A percentile compares a stretch with the other conserved stretches of the same genome.
phyloP scores from a whole-genome alignment of 2,888 invertebrate species.

The Taenaris catops region DNA sequence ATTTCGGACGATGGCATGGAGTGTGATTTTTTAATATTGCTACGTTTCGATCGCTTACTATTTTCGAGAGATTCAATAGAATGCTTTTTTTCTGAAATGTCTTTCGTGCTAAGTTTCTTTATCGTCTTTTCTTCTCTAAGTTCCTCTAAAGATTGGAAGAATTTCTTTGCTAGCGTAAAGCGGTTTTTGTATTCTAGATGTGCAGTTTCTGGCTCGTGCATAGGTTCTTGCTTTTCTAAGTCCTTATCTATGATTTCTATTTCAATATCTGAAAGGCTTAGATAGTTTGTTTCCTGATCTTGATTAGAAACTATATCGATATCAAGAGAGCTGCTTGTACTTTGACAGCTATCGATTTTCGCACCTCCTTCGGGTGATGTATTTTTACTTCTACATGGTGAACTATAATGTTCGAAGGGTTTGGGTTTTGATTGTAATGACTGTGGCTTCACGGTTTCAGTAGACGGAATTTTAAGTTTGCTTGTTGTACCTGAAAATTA shows the following conservation, averaged over 20 bases:
- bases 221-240: conserved; percentile 38
- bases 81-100: conserved; percentile 47
- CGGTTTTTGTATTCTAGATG: conserved; percentile 63
- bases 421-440: conserved; percentile 1
- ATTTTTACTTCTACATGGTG: conserved; percentile 3
- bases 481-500: conserved; percentile 26
- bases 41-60: conserved; percentile 30
- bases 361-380: conserved; percentile 26
- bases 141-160: conserved; percentile 71
- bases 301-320: conserved; percentile 33
- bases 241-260: conserved; percentile 61
- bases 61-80: conserved; percentile 58
- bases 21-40: conserved; percentile 53
- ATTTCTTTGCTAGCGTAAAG: conserved; percentile 68
- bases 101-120: conserved; percentile 59
- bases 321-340: conserved; percentile 38
- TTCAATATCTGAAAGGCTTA: conserved; percentile 65
- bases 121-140: conserved; percentile 47
- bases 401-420: not conserved
- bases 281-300: conserved; percentile 46
- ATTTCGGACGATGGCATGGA: conserved; percentile 70
- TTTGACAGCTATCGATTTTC: conserved; percentile 27
- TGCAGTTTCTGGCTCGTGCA: conserved; percentile 35
- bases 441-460: conserved; percentile 5
- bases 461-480: conserved; percentile 6